Percentiles rank a stretch among this genome's conserved stretches.
phyloP scores from a whole-genome alignment of 2,113 vertebrate genomes.

The Podarcis cretensis region DNA sequence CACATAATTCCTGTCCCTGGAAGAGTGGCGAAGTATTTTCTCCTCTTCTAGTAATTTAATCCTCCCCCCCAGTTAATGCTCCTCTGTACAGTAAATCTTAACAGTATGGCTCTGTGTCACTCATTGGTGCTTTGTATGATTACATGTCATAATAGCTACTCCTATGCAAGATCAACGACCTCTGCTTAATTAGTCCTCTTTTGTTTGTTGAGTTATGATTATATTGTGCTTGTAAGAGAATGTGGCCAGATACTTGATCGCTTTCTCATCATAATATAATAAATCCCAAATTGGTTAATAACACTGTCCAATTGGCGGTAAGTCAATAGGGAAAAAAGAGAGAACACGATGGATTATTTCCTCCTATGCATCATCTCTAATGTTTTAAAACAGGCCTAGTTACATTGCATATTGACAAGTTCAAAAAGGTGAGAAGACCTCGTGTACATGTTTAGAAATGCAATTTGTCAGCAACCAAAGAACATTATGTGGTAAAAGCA shows the following conservation, averaged over 20 bases:
- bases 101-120: slow-evolving; percentile 39
- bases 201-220: slow-evolving; percentile 58
- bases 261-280: not conserved
- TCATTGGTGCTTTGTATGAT: slow-evolving; percentile 43
- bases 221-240: slow-evolving; percentile 48
- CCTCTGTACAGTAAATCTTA: slow-evolving; percentile 28
- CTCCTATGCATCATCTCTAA: not conserved
- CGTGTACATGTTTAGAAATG: not conserved
- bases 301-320: slow-evolving; percentile 39
- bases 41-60: slow-evolving; percentile 34
- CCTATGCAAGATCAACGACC: slow-evolving; percentile 52
- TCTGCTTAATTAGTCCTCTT: slow-evolving; percentile 57
- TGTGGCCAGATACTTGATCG: slow-evolving; percentile 50
- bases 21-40: slow-evolving; percentile 8
- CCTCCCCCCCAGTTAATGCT: slow-evolving; percentile 57
- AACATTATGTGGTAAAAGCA: slow-evolving; percentile 19
- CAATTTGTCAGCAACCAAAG: slow-evolving; percentile 32
- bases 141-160: slow-evolving; percentile 43
- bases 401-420: not conserved
- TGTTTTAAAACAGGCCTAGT: not conserved
- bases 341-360: not conserved
- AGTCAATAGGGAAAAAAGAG: slow-evolving; percentile 32
- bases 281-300: slow-evolving; percentile 5
- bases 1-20: slow-evolving; percentile 9
- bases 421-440: slow-evolving; percentile 2